A percentile compares a stretch with the other conserved stretches of the same genome.
Evolutionary conservation across 2,888 invertebrate genomes (phyloP).

Genomic region (Acanthacorydalis orientalis): DNA sequence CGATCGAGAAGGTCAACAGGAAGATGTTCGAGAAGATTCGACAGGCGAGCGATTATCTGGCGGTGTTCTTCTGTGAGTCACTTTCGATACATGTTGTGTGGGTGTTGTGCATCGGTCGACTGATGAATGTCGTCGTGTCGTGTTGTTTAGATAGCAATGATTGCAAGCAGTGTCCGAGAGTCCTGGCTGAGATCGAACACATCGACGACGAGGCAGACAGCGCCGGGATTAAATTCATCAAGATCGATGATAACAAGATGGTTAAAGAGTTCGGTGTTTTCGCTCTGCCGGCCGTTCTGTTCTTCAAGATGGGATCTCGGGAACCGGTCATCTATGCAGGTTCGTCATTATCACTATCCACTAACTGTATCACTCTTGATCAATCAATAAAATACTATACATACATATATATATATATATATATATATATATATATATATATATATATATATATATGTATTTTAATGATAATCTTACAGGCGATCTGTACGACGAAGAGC

Average conservation of each 20-base stretch:
- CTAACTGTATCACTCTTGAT: not conserved
- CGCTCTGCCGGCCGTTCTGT: slow-evolving; percentile 76
- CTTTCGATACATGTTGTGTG: not conserved
- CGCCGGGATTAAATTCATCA: slow-evolving; percentile 82
- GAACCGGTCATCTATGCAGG: slow-evolving; percentile 86
- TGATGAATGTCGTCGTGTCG: not conserved
- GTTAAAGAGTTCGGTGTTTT: slow-evolving; percentile 80
- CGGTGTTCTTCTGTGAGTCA: slow-evolving; percentile 82
- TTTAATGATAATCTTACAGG: slow-evolving; percentile 37
- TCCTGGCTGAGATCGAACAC: slow-evolving; percentile 74
- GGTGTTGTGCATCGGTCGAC: too few species aligned
- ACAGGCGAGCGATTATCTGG: slow-evolving; percentile 75
- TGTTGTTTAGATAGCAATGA: slow-evolving; percentile 76
- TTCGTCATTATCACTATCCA: slow-evolving; percentile 19
- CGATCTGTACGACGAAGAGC: slow-evolving; percentile 73
- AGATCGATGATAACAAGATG: slow-evolving; percentile 76
- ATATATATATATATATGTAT: too few species aligned
- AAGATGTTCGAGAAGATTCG: slow-evolving; percentile 89
- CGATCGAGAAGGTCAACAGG: slow-evolving; percentile 77
- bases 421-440: too few species aligned
- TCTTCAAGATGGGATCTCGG: slow-evolving; percentile 73
- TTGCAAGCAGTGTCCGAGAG: slow-evolving; percentile 84
- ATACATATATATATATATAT: not conserved
- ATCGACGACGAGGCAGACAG: slow-evolving; percentile 87
- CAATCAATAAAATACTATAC: too few species aligned